phyloP scores from a whole-genome alignment of 1,140 invertebrate species.

The Brachionus angularis region DNA sequence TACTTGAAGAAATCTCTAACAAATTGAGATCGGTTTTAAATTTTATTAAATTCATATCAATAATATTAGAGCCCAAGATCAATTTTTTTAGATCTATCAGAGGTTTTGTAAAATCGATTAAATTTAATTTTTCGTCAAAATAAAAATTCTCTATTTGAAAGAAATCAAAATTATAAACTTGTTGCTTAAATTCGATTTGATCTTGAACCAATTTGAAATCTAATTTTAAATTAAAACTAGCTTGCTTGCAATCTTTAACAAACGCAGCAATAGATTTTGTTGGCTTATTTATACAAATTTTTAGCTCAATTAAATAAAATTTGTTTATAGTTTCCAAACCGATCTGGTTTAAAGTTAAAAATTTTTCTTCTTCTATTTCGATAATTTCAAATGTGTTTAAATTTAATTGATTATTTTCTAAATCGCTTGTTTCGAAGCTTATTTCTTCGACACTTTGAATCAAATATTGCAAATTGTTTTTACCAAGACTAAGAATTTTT shows the following conservation, averaged over 20 bases:
- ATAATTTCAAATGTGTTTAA: too few species aligned
- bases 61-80: not conserved
- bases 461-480: too few species aligned
- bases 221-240: not conserved
- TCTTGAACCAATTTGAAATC: not conserved
- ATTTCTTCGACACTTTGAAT: too few species aligned
- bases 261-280: too few species aligned
- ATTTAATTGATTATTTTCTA: too few species aligned
- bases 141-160: not conserved
- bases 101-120: not conserved
- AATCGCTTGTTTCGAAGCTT: too few species aligned
- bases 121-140: not conserved
- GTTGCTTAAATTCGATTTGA: too few species aligned
- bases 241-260: too few species aligned
- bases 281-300: slow-evolving; percentile 2
- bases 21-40: not conserved
- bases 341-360: too few species aligned
- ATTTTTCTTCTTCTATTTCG: too few species aligned
- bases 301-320: not conserved
- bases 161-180: not conserved
- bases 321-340: not conserved
- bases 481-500: too few species aligned
- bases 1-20: too few species aligned
- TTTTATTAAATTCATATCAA: not conserved
- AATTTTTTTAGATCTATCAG: not conserved